A percentile compares a stretch with the other conserved stretches of the same genome.
Evolutionary conservation across 2,888 invertebrate genomes (phyloP).

Genomic region (Mellilla xanthometata): DNA sequence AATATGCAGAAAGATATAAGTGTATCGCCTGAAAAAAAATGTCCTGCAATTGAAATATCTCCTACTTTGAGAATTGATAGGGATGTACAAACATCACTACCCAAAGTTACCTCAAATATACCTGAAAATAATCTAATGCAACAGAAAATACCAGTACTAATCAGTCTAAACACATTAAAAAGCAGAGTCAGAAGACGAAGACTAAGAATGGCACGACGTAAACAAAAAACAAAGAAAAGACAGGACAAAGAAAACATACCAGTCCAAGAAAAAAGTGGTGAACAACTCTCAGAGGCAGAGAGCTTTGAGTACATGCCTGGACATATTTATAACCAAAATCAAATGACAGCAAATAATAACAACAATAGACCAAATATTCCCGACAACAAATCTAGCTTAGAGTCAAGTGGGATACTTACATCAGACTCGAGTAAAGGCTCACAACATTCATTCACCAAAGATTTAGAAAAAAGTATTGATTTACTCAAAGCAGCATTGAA

Average conservation of each 20-base stretch:
- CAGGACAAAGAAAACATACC: constrained; percentile 42
- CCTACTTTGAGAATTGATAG: constrained; percentile 52
- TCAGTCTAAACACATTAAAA: constrained; percentile 62
- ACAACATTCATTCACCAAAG: constrained; percentile 74
- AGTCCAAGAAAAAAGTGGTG: constrained; percentile 54
- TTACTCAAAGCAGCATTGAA: constrained; percentile 83
- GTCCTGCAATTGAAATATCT: constrained; percentile 37
- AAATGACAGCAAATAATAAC: constrained; percentile 45
- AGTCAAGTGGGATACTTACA: constrained; percentile 64
- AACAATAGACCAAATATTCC: constrained; percentile 33
- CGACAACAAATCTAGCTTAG: constrained; percentile 71
- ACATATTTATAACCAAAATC: constrained; percentile 81
- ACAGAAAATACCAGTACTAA: constrained; percentile 57
- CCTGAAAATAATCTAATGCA: constrained; percentile 24
- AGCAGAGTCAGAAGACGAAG: constrained; percentile 54
- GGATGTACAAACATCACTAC: constrained; percentile 66
- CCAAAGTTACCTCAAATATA: constrained; percentile 29
- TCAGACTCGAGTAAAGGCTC: constrained; percentile 71
- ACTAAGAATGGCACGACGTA: constrained; percentile 44
- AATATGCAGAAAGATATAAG: constrained; percentile 52
- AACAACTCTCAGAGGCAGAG: constrained; percentile 81
- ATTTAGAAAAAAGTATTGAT: constrained; percentile 84
- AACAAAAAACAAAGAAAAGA: constrained; percentile 42
- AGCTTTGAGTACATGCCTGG: constrained; percentile 86
- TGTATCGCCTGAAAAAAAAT: constrained; percentile 53